Conservation (phyloP, 2,888 invertebrate species). For the Agelastica alni region DNA sequence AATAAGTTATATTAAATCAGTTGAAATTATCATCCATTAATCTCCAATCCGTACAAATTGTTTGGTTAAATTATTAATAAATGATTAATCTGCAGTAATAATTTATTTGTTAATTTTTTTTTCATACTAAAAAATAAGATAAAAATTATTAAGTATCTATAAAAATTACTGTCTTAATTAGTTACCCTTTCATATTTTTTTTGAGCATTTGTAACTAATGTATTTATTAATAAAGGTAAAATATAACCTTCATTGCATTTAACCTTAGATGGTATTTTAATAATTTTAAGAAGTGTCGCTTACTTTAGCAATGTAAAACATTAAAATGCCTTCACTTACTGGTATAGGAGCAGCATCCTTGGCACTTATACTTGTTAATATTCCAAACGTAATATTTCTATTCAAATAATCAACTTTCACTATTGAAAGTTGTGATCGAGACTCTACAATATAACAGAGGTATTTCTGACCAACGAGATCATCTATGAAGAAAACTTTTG, state of each 20-base stretch:
- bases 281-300: not conserved
- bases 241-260: constrained; percentile 19
- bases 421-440: constrained; percentile 68
- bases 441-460: constrained; percentile 75
- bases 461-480: constrained; percentile 86
- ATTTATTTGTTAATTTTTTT: too few species aligned
- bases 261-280: not conserved
- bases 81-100: too few species aligned
- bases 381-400: constrained; percentile 75
- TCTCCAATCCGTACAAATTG: too few species aligned
- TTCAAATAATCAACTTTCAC: constrained; percentile 70
- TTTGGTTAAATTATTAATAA: too few species aligned
- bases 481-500: constrained; percentile 80
- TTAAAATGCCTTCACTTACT: constrained; percentile 56
- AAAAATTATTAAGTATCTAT: too few species aligned
- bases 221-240: too few species aligned
- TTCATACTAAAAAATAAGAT: too few species aligned
- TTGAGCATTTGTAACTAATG: too few species aligned
- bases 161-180: too few species aligned
- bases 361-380: constrained; percentile 72
- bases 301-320: not conserved
- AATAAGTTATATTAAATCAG: too few species aligned
- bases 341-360: constrained; percentile 83
- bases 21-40: too few species aligned
- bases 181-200: too few species aligned